Evolutionary conservation across 2,113 vertebrate species (phyloP), one percentile per base, ranked within the genome.

Genomic region (Callorhinus ursinus): DNA sequence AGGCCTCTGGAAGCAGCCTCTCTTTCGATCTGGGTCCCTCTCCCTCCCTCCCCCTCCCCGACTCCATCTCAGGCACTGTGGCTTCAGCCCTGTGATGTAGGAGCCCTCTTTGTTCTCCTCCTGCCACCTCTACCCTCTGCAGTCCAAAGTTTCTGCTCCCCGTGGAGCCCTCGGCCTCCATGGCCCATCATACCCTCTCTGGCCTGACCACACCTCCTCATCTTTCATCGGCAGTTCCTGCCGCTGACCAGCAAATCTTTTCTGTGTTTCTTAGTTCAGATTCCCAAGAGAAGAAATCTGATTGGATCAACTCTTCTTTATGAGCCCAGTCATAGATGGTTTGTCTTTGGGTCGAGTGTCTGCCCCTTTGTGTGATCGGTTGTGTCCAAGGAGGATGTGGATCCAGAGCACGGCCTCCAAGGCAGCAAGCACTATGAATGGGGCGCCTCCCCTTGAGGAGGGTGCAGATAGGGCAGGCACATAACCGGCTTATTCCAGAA

Each of bases 221-320:
- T 53, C 69, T 72, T 67, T 92, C 65, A 42, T 8, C 81, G 46
- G 31, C 16, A 49, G 59, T 31, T 93, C 10, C 61, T 69, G 55
- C 63, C n/a, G n/a, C 92, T 65, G 71, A 77, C 51, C 22, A 72
- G 71, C 15, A 76, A 33, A 53, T 16, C 72, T 79, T 49, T 80
- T 55, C 49, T 92, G 10, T n/a, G 28, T 82, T 89, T 93, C 94
- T 93, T 61, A 89, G 65, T 76, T 90, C 74, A 49, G n/a, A 57
- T 71, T 88, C 57, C 69, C 92, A 91, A 69, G 61, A 81, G 89
- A 97, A 71, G n/a, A 93, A 36, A 59, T 77, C 89, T 49, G 59
- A 86, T 82, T 74, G 21, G 36, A 82, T 89, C 79, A 83, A n/a
- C 31, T 84, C 21, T 77, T 72, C 79, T 94, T 95, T 80, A 74